Conservation (phyloP, 1,140 invertebrate genomes). For the Drosophila micromelanica region DNA sequence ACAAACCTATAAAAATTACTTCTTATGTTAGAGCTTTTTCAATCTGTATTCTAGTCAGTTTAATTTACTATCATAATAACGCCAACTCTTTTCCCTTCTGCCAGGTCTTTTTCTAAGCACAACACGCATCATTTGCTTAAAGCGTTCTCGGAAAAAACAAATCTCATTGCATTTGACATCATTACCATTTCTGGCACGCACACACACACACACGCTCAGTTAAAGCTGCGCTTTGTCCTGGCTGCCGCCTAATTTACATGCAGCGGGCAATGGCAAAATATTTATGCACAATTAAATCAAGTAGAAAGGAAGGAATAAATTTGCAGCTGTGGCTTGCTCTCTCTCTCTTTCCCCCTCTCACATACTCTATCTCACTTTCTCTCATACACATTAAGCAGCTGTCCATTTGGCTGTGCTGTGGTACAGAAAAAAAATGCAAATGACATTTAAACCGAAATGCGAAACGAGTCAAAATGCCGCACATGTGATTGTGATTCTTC, state of each 20-base stretch:
- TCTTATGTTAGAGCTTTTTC: background rate
- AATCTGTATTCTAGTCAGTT: background rate
- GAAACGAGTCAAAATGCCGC: conserved; percentile 32
- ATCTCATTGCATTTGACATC: conserved; percentile 39
- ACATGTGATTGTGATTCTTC: conserved; percentile 28
- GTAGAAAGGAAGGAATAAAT: conserved; percentile 73
- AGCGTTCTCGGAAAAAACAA: conserved; percentile 36
- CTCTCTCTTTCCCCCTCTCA: conserved; percentile 9
- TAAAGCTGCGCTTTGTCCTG: conserved; percentile 28
- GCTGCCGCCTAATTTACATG: conserved; percentile 66
- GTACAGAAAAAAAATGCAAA: conserved; percentile 42
- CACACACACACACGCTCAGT: conserved; percentile 3
- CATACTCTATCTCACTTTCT: background rate
- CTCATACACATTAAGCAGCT: conserved; percentile 57
- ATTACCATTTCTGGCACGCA: conserved; percentile 36
- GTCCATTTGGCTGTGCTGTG: conserved; percentile 51
- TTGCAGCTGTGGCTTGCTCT: conserved; percentile 45
- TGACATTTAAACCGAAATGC: conserved; percentile 47
- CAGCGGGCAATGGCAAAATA: conserved; percentile 65
- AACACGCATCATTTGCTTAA: conserved; percentile 25
- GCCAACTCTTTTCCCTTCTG: background rate
- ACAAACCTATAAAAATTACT: background rate
- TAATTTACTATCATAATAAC: background rate
- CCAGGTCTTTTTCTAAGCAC: background rate
- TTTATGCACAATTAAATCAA: conserved; percentile 82